Evolutionary conservation across 2,797 vertebrate genomes (phyloP).

Genomic region (Denticeps clupeoides): DNA sequence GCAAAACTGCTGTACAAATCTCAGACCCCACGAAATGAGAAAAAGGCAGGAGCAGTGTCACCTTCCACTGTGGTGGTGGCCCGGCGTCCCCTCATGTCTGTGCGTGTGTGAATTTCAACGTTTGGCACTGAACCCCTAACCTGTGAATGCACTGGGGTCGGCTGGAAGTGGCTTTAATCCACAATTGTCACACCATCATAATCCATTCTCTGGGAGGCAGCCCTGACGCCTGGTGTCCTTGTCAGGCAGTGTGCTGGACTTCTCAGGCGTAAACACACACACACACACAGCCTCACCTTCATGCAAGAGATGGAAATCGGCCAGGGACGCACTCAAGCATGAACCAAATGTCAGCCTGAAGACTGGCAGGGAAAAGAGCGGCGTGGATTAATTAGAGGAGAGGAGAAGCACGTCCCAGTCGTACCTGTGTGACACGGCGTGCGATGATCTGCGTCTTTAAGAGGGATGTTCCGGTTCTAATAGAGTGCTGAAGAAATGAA

Average conservation of each 20-base stretch:
- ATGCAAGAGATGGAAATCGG: constrained; percentile 69
- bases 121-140: constrained; percentile 44
- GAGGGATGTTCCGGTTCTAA: constrained; percentile 35
- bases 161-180: constrained; percentile 50
- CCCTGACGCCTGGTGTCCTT: constrained; percentile 42
- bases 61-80: constrained; percentile 29
- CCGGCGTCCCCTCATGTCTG: constrained; percentile 19
- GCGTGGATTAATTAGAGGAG: constrained; percentile 59
- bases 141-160: constrained; percentile 39
- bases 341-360: constrained; percentile 68
- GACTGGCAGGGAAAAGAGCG: constrained; percentile 52
- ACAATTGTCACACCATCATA: constrained; percentile 51
- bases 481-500: constrained; percentile 6
- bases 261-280: constrained; percentile 4
- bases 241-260: constrained; percentile 41
- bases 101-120: constrained; percentile 37
- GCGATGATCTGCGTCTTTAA: constrained; percentile 43
- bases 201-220: constrained; percentile 48
- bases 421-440: constrained; percentile 43
- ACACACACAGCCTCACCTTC: constrained; percentile 44
- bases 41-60: constrained; percentile 22
- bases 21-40: no score
- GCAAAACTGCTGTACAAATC: no score
- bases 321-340: constrained; percentile 67
- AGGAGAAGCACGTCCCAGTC: constrained; percentile 39